Evolutionary conservation across 2,888 invertebrate species (phyloP), one percentile per base, ranked within the genome.

Genomic region (Cheilosia soror): DNA sequence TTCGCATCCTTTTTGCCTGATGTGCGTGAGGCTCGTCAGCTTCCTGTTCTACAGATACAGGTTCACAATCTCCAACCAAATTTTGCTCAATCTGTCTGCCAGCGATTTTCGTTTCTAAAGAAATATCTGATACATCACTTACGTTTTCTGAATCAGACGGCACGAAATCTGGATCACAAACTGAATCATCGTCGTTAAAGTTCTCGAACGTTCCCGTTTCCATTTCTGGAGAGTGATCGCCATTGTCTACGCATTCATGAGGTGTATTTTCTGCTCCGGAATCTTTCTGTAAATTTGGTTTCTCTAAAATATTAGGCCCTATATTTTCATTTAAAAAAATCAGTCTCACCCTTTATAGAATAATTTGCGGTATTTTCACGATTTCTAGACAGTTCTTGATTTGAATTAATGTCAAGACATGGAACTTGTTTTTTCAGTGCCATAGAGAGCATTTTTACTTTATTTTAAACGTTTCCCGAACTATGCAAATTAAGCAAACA

Each of bases 131-230:
- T 37, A 25, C 5, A 25, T 31, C 33, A 65, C 51, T 65, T 65
- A 65, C 51, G 7, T 51, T 49, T 47, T 65, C 49, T 15, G 33
- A 49, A 49, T 15, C 49, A 47, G 20, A 15, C 20, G 58, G 58
- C 3, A 42, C 42, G 40, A 60, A 60, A 60, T 25, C 13, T 40
- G 58, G 42, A 42, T 27, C 58, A 60, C 58, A 60, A 60, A 40
- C 25, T 40, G 42, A 58, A 40, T 40, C 25, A 40, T 58, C 44
- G 11, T 60, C 60, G n/a, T 29, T 5, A 20, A 53, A 57, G 37
- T 57, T 7, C 20, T 20, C n/a, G 3, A 29, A 57, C 20, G 31
- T 40, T 58, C 31, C 25, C 15, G 25, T 31, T 40, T 40, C 25
- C 58, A 40, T 25, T 31, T 58, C 13, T 37, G 0, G 15, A 57